phyloP scores from a whole-genome alignment of 1,140 invertebrate species.

The Protaetia brevitarsis region DNA sequence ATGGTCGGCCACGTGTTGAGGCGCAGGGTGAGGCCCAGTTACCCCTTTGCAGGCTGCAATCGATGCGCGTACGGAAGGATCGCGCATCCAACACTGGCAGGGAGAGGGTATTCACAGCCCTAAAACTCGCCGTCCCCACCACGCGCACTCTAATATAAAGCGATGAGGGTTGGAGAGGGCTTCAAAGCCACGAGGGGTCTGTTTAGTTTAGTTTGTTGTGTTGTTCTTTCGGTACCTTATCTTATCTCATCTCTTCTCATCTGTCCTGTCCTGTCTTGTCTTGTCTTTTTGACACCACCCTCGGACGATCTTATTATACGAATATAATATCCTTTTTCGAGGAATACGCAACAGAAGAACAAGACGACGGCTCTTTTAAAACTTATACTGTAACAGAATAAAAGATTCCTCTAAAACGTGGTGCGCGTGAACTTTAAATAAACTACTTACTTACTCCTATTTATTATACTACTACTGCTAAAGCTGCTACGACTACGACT shows the following conservation, averaged over 20 bases:
- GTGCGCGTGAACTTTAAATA: too few species aligned
- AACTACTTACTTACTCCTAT: background rate
- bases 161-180: conserved; percentile 42
- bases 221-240: conserved; percentile 38
- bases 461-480: background rate
- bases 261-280: conserved; percentile 46
- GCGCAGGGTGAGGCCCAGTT: conserved; percentile 28
- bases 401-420: too few species aligned
- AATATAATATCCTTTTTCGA: too few species aligned
- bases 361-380: too few species aligned
- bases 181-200: conserved; percentile 55
- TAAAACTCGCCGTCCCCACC: conserved; percentile 35
- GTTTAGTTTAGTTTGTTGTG: conserved; percentile 48
- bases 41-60: conserved; percentile 41
- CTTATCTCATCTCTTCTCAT: conserved; percentile 41
- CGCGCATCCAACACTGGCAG: conserved; percentile 21
- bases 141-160: conserved; percentile 47
- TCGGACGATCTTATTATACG: conserved; percentile 1
- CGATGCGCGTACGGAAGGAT: conserved; percentile 38
- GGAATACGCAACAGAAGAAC: too few species aligned
- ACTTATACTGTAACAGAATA: too few species aligned
- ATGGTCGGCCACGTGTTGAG: conserved; percentile 41
- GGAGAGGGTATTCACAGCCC: conserved; percentile 29
- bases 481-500: background rate
- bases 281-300: conserved; percentile 16